Evolutionary conservation across 2,888 invertebrate genomes (phyloP), one percentile per base, ranked within the genome.

Genomic region (Trichopria drosophilae): DNA sequence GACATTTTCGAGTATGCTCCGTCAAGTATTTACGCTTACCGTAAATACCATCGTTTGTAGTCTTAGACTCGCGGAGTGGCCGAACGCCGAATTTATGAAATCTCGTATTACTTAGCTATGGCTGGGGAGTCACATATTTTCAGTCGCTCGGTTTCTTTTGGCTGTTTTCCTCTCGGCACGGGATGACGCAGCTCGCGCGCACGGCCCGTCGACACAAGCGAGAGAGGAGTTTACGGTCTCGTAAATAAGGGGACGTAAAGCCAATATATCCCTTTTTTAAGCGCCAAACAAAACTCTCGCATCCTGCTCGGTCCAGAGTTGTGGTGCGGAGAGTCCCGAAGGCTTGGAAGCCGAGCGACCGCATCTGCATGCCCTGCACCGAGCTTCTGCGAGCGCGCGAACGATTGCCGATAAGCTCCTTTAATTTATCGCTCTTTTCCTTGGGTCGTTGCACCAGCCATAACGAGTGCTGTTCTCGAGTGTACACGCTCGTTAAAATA

Each of bases 171-270:
- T n/a, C n/a, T n/a, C n/a, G n/a, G n/a, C n/a, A n/a, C n/a, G n/a
- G n/a, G n/a, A n/a, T n/a, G n/a, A n/a, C n/a, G n/a, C n/a, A n/a
- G n/a, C n/a, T n/a, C n/a, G n/a, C n/a, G n/a, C n/a, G n/a, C n/a
- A n/a, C n/a, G n/a, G n/a, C n/a, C n/a, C n/a, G n/a, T n/a, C n/a
- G n/a, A n/a, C n/a, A n/a, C n/a, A n/a, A n/a, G n/a, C n/a, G n/a
- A n/a, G n/a, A n/a, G n/a, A n/a, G n/a, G n/a, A n/a, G 60, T 71
- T 71, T 69, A 71, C 63, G 66, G 63, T 69, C 54, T 60, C 71
- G 66, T 72, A 72, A 72, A 71, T 70, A 69, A 69, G 60, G 51
- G 60, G 62, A 65, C 67, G 66, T 67, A 67, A 69, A 68, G 66
- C 65, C 69, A 67, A 69, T 71, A 66, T 57, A 61, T 65, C 59